Base-by-base conservation (phyloP, 2,888 invertebrate genomes). In the Parochlus steinenii region DNA sequence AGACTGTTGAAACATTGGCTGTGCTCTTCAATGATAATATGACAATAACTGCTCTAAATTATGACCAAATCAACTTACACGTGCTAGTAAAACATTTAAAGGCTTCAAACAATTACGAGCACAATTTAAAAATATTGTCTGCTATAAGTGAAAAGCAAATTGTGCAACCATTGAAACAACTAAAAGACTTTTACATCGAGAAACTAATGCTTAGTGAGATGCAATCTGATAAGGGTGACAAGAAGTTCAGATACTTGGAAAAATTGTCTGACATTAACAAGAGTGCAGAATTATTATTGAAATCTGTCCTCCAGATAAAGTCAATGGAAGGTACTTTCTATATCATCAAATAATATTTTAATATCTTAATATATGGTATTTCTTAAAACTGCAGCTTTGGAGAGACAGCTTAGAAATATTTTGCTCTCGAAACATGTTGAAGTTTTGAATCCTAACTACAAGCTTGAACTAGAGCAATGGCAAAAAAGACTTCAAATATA, bases 401-500 rank as follows among this genome's bases (percentile, higher is more conserved):
- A 11, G 27, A 49, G 50, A 33, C 41, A 57, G 3, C 55, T 56
- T 29, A 61, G 62, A 40, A 51, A 54, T 11, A 53, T 54, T 23
- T 58, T 76, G 41, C 56, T 56, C 37, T 65, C 56, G 51, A 65
- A 48, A 51, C 62, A 51, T 50, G 63, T 47, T 37, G 56, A 42
- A 47, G 53, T 44, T 47, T 62, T 51, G 54, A 56, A 55, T 6
- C 27, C 39, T 0, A 34, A 42, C 6, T 29, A 55, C 17, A 47
- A 52, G 14, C 36, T 42, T 2, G 49, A 59, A 31, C 61, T 75
- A 44, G 59, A 64, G 14, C 57, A 62, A 30, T 72, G 70, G 62
- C 60, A 71, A 41, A 52, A 63, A n/a, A 67, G 69, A 46, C 70
- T 77, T 45, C 65, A 67, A 30, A 55, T 76, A 2, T 75, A 74